phyloP scores from a whole-genome alignment of 2,888 invertebrate species.

The Cryptus viduatorius region DNA sequence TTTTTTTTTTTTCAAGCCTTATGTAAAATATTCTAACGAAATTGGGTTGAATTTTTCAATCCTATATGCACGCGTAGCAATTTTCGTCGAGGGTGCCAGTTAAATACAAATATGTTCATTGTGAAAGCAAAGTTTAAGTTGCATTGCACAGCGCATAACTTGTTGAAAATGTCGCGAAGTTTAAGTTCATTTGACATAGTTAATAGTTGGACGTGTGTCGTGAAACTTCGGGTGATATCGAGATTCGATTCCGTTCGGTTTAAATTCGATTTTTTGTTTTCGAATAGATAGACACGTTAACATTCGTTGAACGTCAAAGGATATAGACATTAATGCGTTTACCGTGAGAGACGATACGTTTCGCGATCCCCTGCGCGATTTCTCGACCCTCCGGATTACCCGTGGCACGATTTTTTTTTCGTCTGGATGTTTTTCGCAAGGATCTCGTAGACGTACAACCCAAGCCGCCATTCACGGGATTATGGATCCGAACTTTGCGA shows the following conservation, averaged over 20 bases:
- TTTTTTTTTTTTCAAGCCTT: neutral
- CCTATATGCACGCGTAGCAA: neutral
- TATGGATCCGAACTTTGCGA: conserved; percentile 62
- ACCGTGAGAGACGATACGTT: neutral
- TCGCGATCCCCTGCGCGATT: neutral
- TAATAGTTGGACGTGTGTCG: neutral
- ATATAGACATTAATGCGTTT: neutral
- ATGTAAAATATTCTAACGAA: neutral
- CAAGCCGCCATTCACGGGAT: conserved; percentile 27
- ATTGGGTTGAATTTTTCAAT: neutral
- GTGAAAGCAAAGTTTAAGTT: neutral
- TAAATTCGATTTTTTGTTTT: neutral
- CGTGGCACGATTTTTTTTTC: conserved; percentile 25
- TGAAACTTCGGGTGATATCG: neutral
- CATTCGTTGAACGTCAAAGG: neutral
- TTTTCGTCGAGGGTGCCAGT: neutral
- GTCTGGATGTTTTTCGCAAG: neutral
- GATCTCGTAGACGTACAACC: neutral
- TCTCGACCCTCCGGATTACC: neutral
- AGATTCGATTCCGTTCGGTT: neutral
- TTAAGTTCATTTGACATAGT: neutral
- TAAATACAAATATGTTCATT: neutral
- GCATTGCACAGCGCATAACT: neutral
- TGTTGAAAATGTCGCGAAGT: neutral
- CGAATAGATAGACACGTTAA: neutral